Conservation (phyloP, 2,797 vertebrate species). For the Telmatherina bonti region DNA sequence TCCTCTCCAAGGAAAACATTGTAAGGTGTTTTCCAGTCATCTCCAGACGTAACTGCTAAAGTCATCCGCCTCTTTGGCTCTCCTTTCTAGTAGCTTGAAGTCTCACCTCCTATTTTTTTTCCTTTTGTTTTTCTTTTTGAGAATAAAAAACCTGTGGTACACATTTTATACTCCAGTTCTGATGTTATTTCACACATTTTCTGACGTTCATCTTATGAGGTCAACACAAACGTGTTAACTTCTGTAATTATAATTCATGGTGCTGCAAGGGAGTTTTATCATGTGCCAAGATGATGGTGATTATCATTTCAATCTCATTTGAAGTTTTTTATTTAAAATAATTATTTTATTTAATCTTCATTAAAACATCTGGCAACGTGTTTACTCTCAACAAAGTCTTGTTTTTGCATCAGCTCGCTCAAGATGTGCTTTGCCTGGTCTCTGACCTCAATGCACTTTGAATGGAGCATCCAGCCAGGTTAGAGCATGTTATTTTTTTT, state of each 20-base stretch:
- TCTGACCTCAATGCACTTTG: constrained; percentile 39
- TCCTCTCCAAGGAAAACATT: constrained; percentile 12
- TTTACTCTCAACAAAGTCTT: constrained; percentile 39
- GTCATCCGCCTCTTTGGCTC: constrained; percentile 29
- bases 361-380: constrained; percentile 36
- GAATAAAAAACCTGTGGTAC: constrained; percentile 70
- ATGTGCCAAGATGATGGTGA: constrained; percentile 60
- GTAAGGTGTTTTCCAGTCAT: constrained; percentile 29
- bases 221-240: constrained; percentile 49
- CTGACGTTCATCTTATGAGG: constrained; percentile 42
- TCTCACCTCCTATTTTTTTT: constrained; percentile 38
- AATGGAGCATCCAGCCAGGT: constrained; percentile 18
- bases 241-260: constrained; percentile 64
- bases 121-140: constrained; percentile 19
- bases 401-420: constrained; percentile 44
- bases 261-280: constrained; percentile 67
- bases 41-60: constrained; percentile 13
- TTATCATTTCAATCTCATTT: constrained; percentile 64
- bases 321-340: constrained; percentile 63
- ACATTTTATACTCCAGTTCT: constrained; percentile 46
- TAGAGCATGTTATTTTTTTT: constrained; percentile 28
- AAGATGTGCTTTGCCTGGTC: constrained; percentile 38
- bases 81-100: constrained; percentile 63
- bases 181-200: constrained; percentile 51
- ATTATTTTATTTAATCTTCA: constrained; percentile 56